Percentiles rank a stretch among this genome's conserved stretches.
Evolutionary conservation across 2,797 vertebrate genomes (phyloP).

Genomic region (Crypturellus tataupa): DNA sequence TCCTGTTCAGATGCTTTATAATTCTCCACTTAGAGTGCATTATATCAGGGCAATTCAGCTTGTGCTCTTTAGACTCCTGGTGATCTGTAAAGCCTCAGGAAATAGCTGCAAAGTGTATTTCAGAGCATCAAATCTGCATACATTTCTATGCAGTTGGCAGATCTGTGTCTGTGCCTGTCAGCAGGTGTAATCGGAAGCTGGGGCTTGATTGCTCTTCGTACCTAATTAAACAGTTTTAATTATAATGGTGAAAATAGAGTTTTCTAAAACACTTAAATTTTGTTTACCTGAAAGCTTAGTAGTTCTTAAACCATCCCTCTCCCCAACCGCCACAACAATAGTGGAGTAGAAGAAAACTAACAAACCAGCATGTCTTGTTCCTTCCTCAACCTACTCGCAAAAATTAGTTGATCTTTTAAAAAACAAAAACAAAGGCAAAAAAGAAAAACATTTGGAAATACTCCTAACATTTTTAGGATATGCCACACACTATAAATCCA

Average conservation of each 20-base stretch:
- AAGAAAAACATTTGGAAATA: not conserved
- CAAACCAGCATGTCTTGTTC: rapidly evolving
- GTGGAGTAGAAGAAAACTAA: not conserved
- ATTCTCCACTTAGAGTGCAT: not conserved
- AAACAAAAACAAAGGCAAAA: not conserved
- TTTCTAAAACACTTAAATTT: slow-evolving; percentile 76
- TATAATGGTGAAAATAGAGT: slow-evolving; percentile 63
- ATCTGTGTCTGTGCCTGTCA: slow-evolving; percentile 47
- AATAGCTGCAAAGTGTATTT: not conserved
- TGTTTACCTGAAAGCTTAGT: slow-evolving; percentile 68
- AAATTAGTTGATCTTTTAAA: not conserved
- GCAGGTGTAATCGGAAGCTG: slow-evolving; percentile 70
- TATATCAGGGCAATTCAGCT: not conserved
- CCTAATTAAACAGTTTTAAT: slow-evolving; percentile 74
- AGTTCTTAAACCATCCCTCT: slow-evolving; percentile 31
- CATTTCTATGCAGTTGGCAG: slow-evolving; percentile 24
- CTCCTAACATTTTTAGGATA: not conserved
- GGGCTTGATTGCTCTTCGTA: slow-evolving; percentile 65
- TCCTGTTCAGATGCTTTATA: not conserved
- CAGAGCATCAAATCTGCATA: not conserved
- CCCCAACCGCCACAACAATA: not conserved
- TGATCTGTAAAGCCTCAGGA: slow-evolving; percentile 4
- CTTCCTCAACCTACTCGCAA: not conserved
- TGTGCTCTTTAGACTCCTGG: not conserved
- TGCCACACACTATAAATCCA: not conserved